Evolutionary conservation across 2,113 vertebrate species (phyloP).

Genomic region (Hydrolagus affinis): DNA sequence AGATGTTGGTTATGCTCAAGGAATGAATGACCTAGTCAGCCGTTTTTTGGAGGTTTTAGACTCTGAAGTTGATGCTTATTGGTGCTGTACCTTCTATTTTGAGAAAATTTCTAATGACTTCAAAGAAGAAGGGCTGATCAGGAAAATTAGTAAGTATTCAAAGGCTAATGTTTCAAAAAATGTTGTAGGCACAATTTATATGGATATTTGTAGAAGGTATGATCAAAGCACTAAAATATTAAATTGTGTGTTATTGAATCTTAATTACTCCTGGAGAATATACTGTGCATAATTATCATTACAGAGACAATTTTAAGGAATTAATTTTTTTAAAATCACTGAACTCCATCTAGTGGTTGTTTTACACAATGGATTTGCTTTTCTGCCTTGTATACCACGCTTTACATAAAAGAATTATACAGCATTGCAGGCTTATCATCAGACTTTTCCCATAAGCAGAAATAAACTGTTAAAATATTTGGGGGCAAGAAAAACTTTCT

Average conservation of each 20-base stretch:
- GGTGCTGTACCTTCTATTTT: slow-evolving; percentile 67
- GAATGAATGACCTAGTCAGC: slow-evolving; percentile 70
- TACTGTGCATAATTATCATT: background rate
- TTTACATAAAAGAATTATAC: no score
- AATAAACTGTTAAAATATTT: background rate
- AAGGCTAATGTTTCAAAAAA: background rate
- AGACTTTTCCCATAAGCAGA: background rate
- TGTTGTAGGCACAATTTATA: background rate
- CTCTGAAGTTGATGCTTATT: slow-evolving; percentile 64
- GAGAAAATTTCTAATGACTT: slow-evolving; percentile 64
- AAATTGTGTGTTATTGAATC: background rate
- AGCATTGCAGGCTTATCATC: background rate
- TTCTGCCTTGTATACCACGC: background rate
- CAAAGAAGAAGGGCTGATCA: slow-evolving; percentile 56
- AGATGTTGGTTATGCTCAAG: slow-evolving; percentile 69
- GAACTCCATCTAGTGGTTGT: background rate
- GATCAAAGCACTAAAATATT: background rate
- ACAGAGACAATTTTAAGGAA: background rate
- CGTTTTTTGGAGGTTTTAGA: slow-evolving; percentile 64
- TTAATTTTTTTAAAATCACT: background rate
- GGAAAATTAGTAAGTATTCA: slow-evolving; percentile 56
- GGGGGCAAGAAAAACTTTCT: background rate
- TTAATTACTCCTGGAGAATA: background rate
- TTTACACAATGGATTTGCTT: background rate
- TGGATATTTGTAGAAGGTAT: background rate